These are phyloP conservation scores for Dipus sagitta DNA, from an alignment of 2,797 vertebrate species.

Conservation along the genomic window DNA sequence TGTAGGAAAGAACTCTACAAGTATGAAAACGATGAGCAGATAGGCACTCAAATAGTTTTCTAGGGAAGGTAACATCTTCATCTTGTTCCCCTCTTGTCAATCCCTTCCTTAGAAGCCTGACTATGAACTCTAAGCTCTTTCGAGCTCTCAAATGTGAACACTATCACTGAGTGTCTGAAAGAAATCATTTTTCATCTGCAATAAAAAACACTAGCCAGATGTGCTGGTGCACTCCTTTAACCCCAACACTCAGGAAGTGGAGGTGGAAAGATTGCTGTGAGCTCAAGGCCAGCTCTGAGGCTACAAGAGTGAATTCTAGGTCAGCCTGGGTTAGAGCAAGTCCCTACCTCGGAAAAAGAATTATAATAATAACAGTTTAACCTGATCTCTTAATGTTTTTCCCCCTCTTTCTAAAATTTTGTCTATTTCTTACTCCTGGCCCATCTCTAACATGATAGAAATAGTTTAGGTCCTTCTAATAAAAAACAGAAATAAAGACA, in stretches of 20 bases:
- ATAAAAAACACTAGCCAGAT: not conserved
- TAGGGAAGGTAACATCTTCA: not conserved
- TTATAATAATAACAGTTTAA: not conserved
- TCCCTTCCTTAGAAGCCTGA: not conserved
- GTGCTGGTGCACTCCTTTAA: too few species aligned
- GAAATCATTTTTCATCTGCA: not conserved
- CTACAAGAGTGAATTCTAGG: too few species aligned
- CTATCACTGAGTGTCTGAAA: not conserved
- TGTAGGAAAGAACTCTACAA: not conserved
- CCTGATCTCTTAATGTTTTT: not conserved
- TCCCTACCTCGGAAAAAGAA: too few species aligned
- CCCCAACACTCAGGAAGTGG: too few species aligned
- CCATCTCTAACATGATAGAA: slow-evolving; percentile 5
- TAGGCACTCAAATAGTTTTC: not conserved
- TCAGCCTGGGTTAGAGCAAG: too few species aligned
- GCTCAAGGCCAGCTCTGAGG: too few species aligned
- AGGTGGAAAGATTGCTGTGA: too few species aligned
- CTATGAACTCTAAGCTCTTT: not conserved
- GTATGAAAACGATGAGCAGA: not conserved
- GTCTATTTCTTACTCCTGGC: not conserved
- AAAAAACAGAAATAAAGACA: not conserved
- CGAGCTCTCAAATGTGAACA: not conserved
- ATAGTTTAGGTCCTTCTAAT: not conserved
- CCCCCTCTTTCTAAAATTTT: not conserved
- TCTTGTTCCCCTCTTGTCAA: not conserved